phyloP scores from a whole-genome alignment of 2,113 vertebrate species.

The Atherinomorus stipes region DNA sequence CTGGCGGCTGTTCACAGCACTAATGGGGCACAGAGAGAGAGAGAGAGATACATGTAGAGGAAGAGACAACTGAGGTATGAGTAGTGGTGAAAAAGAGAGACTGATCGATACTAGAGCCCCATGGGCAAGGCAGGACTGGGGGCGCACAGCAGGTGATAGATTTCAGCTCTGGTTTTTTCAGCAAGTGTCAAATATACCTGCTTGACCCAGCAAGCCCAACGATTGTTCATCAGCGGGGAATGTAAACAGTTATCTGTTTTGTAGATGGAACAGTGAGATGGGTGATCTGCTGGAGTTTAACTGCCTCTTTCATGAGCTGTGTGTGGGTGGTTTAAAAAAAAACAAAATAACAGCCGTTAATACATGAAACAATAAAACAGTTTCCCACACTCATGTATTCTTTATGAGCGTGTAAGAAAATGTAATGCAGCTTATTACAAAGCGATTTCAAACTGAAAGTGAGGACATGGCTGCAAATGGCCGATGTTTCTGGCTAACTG shows the following conservation, averaged over 20 bases:
- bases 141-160: conserved; percentile 7
- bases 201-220: background rate
- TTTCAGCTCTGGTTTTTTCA: background rate
- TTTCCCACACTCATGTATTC: conserved; percentile 4
- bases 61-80: conserved; percentile 48
- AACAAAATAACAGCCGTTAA: background rate
- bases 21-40: conserved; percentile 57
- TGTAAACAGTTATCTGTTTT: background rate
- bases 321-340: background rate
- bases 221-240: background rate
- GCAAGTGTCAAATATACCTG: conserved; percentile 13
- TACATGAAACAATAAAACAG: background rate
- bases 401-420: conserved; percentile 22
- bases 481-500: conserved; percentile 13
- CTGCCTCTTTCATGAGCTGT: background rate
- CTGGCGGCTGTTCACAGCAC: conserved; percentile 63
- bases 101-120: conserved; percentile 31
- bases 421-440: background rate
- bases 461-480: background rate
- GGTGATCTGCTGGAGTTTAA: too few relatives aligned
- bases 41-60: conserved; percentile 2
- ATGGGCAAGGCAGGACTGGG: conserved; percentile 16
- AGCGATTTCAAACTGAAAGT: conserved; percentile 22
- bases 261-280: too few relatives aligned
- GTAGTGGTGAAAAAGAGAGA: conserved; percentile 11